Evolutionary conservation across 2,888 invertebrate species (phyloP).

Genomic region (Limnephilus marmoratus): DNA sequence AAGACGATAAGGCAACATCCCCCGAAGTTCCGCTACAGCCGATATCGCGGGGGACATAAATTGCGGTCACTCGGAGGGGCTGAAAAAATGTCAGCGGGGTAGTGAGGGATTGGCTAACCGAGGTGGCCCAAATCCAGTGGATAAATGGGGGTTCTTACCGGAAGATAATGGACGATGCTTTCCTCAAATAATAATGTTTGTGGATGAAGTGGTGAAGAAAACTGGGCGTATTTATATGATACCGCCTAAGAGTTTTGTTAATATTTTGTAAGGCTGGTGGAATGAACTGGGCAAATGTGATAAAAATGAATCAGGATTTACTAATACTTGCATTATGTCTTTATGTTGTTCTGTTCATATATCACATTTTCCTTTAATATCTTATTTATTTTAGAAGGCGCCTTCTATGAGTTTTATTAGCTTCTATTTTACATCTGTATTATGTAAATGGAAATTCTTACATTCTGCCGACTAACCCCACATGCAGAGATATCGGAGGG

Average conservation of each 20-base stretch:
- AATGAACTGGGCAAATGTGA: no score
- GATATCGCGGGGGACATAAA: constrained; percentile 51
- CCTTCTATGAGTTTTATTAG: no score
- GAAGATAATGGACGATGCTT: not conserved
- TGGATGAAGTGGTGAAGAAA: not conserved
- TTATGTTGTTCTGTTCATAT: no score
- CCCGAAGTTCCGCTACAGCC: constrained; percentile 22
- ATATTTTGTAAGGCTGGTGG: no score
- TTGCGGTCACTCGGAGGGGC: constrained; percentile 46
- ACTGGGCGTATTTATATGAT: not conserved
- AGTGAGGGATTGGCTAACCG: constrained; percentile 43
- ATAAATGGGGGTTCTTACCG: not conserved
- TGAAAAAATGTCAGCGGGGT: constrained; percentile 53
- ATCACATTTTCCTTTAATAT: no score
- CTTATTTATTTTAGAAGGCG: no score
- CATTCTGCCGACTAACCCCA: no score
- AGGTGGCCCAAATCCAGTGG: not conserved
- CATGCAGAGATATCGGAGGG: no score
- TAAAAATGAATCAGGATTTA: no score
- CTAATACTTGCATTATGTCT: no score
- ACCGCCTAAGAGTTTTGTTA: not conserved
- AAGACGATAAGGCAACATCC: constrained; percentile 41
- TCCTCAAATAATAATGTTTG: not conserved
- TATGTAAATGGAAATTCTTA: no score
- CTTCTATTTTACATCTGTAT: no score